Evolutionary conservation across 2,888 invertebrate species (phyloP), one percentile per base, ranked within the genome.

Genomic region (Celastrina argiolus): DNA sequence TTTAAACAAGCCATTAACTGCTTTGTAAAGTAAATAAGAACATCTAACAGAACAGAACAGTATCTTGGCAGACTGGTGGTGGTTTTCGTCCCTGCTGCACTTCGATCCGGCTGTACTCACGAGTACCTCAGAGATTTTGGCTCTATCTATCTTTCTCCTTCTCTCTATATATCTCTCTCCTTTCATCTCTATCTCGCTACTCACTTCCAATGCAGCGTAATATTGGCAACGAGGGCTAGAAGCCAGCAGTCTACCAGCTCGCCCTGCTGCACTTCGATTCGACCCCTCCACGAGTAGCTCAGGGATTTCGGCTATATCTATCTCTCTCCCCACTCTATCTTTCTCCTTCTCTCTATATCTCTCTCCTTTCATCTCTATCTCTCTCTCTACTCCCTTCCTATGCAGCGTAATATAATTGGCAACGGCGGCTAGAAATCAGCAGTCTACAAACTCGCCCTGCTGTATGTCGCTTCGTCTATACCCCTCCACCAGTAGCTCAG

Each of bases 231-330:
- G 4, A 99, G 99, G 0, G 98, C 98, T 67, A 99, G 88, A 10
- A 98, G 91, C 99, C 99, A 99, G 82, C 99, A 99, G 84, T 99
- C 98, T 5, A 99, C 98, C 28, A 99, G 87, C 91, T 98, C 98
- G 66, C 99, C 99, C 85, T 99, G 99, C 76, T 97, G 97, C 1
- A 99, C 97, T 87, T 99, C 99, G 91, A 99, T 99, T 66, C 99
- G 94, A 98, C 1, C 98, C 99, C 76, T 97, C 98, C 51, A 97
- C 96, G 82, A 99, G 98, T 70, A 99, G 94, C 79, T 97, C 94
- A 0, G 99, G 98, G 79, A 97, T 93, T 56, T 94, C 93, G 69
- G 93, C 92, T 69, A 99, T 96, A 92, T 99, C 97, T n/a, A n/a
- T 12, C 12, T 36, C 36, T n/a, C n/a, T 12, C 12, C 0, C 36